Percentiles rank a stretch among this genome's conserved stretches.
phyloP scores from a whole-genome alignment of 2,113 vertebrate genomes.

The Dicentrarchus labrax region DNA sequence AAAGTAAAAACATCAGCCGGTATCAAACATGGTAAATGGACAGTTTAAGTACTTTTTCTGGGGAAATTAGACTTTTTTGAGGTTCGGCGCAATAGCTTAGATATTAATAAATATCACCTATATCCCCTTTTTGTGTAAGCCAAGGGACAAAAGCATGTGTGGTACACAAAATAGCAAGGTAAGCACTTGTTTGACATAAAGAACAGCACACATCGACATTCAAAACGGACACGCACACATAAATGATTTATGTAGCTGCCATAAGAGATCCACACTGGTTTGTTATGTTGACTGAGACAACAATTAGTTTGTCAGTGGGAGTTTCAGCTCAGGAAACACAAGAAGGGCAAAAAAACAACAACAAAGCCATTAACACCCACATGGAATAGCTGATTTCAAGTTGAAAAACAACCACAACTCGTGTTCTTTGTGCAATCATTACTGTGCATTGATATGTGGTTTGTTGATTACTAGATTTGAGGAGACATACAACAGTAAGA shows the following conservation, averaged over 20 bases:
- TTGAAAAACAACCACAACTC: conserved; percentile 19
- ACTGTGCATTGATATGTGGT: conserved; percentile 21
- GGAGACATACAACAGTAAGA: background rate
- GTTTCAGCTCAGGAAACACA: conserved; percentile 30
- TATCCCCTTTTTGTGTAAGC: background rate
- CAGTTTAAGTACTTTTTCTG: background rate
- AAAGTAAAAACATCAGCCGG: background rate
- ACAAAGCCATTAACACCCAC: background rate
- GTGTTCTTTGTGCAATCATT: conserved; percentile 49
- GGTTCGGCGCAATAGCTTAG: background rate
- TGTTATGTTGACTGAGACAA: conserved; percentile 21
- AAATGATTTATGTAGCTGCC: conserved; percentile 61
- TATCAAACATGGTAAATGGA: background rate
- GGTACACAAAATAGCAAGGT: background rate
- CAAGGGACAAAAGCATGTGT: conserved; percentile 4
- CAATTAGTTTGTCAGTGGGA: background rate
- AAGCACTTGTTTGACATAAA: conserved; percentile 18
- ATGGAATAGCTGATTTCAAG: conserved; percentile 5
- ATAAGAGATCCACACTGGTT: conserved; percentile 31
- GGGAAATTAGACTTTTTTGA: background rate
- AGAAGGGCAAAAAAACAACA: background rate
- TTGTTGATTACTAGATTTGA: conserved; percentile 20
- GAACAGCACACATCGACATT: conserved; percentile 43
- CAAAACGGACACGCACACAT: conserved; percentile 1
- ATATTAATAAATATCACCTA: background rate